phyloP scores from a whole-genome alignment of 2,113 vertebrate genomes.

The Suricata suricatta region DNA sequence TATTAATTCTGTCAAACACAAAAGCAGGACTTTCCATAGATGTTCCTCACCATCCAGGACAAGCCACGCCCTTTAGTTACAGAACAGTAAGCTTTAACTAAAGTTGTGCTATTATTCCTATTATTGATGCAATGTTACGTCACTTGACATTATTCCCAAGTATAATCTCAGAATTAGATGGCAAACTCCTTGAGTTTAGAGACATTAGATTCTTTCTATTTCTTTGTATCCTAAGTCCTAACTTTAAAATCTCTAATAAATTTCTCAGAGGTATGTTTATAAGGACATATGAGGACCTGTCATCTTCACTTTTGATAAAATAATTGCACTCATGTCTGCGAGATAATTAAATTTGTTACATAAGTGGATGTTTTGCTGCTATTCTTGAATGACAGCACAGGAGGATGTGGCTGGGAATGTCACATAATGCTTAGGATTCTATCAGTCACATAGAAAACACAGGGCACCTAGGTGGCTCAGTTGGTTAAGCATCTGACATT shows the following conservation, averaged over 20 bases:
- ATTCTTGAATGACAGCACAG: not conserved
- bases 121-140: not conserved
- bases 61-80: not conserved
- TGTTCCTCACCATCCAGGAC: not conserved
- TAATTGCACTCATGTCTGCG: not conserved
- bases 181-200: not conserved
- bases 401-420: not conserved
- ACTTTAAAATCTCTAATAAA: not conserved
- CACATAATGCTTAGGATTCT: not conserved
- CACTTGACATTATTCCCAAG: not conserved
- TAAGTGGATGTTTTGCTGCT: not conserved
- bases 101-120: not conserved
- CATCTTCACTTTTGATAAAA: not conserved
- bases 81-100: not conserved
- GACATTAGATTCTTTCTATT: not conserved
- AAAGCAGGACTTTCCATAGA: not conserved
- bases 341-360: not conserved
- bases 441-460: not conserved
- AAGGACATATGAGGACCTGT: not conserved
- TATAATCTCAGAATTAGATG: not conserved
- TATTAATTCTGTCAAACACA: not conserved
- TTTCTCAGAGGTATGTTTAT: not conserved
- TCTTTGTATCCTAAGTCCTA: not conserved
- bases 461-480: too few species aligned
- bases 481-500: too few species aligned